Conservation (phyloP, 2,113 vertebrate genomes). For the Phalacrocorax carbo region DNA sequence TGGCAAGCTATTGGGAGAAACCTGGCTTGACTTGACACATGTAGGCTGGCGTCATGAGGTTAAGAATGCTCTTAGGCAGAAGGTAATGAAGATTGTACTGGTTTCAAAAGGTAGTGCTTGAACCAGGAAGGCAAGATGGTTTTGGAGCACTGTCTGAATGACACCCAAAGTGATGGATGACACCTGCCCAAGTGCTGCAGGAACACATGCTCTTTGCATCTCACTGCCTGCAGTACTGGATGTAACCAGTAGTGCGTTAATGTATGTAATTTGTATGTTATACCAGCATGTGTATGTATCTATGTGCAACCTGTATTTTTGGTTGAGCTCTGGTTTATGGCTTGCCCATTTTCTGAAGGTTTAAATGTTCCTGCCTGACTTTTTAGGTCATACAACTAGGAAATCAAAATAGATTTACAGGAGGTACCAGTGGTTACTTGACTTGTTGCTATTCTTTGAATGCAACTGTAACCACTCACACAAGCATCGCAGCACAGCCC, state of each 20-base stretch:
- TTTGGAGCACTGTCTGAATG: background rate
- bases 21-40: background rate
- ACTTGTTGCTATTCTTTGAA: background rate
- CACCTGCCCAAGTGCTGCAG: background rate
- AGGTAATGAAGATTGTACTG: background rate
- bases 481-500: background rate
- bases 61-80: background rate
- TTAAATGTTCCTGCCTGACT: background rate
- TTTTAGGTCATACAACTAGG: background rate
- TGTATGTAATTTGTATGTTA: background rate
- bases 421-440: background rate
- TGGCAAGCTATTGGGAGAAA: background rate
- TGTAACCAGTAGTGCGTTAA: background rate
- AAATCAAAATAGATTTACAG: background rate
- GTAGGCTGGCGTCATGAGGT: background rate
- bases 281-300: no score
- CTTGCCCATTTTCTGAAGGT: background rate
- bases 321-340: background rate
- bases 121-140: background rate
- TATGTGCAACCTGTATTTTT: background rate
- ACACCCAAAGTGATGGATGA: background rate
- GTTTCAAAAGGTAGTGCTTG: background rate
- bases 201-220: rapidly evolving
- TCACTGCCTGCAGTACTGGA: background rate
- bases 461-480: background rate